Evolutionary conservation across 2,797 vertebrate genomes (phyloP).

Genomic region (Oryzias sinensis): DNA sequence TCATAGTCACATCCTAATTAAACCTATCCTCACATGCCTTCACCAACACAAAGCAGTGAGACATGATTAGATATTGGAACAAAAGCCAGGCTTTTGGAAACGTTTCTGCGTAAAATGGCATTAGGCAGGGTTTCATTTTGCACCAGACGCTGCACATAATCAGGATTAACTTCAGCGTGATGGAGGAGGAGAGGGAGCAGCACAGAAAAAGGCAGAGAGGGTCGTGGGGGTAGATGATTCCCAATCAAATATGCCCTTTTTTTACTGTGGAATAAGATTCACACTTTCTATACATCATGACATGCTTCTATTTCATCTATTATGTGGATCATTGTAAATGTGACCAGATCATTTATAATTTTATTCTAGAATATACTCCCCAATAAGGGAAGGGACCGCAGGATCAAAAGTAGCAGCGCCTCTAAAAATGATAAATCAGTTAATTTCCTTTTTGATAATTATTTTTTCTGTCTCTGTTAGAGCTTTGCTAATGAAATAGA

Average conservation of each 20-base stretch:
- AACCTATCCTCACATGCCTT: constrained; percentile 47
- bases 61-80: constrained; percentile 60
- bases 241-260: constrained; percentile 27
- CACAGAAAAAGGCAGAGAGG: constrained; percentile 4
- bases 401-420: too few species aligned
- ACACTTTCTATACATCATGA: background rate
- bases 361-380: too few species aligned
- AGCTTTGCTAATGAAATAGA: too few species aligned
- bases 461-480: too few species aligned
- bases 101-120: constrained; percentile 63
- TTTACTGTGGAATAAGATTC: constrained; percentile 6
- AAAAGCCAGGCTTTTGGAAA: constrained; percentile 64
- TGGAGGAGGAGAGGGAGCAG: constrained; percentile 26
- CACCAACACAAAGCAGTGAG: constrained; percentile 56
- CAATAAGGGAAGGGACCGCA: too few species aligned
- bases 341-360: too few species aligned
- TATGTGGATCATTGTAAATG: too few species aligned
- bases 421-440: too few species aligned
- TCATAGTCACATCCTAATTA: constrained; percentile 52
- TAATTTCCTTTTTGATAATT: too few species aligned
- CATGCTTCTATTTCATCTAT: too few species aligned
- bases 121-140: constrained; percentile 63
- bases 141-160: constrained; percentile 66
- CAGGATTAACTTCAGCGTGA: constrained; percentile 71
- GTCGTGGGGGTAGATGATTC: constrained; percentile 29